phyloP scores from a whole-genome alignment of 2,797 vertebrate genomes.

The Scolopax rusticola region DNA sequence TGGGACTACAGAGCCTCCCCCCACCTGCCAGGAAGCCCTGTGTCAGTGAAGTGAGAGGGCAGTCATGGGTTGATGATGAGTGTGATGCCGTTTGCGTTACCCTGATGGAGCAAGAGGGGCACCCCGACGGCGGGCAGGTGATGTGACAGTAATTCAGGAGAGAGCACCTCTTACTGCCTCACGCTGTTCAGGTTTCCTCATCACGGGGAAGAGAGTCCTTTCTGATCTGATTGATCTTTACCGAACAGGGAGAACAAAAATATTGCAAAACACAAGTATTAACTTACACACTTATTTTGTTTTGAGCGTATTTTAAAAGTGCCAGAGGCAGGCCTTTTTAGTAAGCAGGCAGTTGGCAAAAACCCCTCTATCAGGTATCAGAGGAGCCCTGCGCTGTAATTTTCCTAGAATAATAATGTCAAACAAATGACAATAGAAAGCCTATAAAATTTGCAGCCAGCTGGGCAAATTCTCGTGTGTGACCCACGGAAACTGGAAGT shows the following conservation, averaged over 20 bases:
- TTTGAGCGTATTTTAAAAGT: slow-evolving; percentile 14
- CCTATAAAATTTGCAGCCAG: slow-evolving; percentile 60
- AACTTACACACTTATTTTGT: neutral
- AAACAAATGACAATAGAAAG: slow-evolving; percentile 63
- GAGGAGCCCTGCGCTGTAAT: slow-evolving; percentile 30
- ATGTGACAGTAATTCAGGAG: neutral
- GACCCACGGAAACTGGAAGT: neutral
- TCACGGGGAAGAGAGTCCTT: neutral
- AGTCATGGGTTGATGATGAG: accelerated
- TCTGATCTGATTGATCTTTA: neutral
- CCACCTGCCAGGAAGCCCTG: neutral
- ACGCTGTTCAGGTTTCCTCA: neutral
- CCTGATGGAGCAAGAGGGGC: accelerated
- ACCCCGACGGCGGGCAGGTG: neutral
- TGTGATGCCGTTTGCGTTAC: accelerated
- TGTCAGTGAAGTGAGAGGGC: neutral
- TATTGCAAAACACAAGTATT: slow-evolving; percentile 1
- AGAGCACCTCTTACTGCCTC: neutral
- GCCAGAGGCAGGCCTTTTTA: slow-evolving; percentile 52
- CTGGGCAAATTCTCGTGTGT: slow-evolving; percentile 31
- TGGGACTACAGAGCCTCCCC: neutral
- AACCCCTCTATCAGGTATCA: slow-evolving; percentile 37
- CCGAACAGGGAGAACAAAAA: neutral
- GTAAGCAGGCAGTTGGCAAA: slow-evolving; percentile 34
- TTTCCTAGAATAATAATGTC: slow-evolving; percentile 64